Evolutionary conservation across 2,113 vertebrate species (phyloP).

Genomic region (Capreolus pygargus): DNA sequence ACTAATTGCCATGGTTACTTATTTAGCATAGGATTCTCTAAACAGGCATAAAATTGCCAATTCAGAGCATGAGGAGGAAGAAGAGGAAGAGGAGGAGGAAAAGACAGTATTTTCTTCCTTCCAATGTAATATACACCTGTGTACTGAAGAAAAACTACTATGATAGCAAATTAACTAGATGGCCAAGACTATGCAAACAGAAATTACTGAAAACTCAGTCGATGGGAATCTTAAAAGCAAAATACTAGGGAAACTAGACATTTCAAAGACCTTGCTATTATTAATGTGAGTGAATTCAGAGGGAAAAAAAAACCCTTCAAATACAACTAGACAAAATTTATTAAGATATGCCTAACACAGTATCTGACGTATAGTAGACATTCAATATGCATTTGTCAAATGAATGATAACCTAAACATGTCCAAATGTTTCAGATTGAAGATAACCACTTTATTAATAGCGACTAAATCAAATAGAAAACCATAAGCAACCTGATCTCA

Average conservation of each 20-base stretch:
- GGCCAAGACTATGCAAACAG: background rate
- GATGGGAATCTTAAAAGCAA: background rate
- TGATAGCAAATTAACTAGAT: background rate
- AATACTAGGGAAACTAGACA: background rate
- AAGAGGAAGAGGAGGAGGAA: background rate
- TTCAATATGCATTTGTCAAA: conserved; percentile 41
- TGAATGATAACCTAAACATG: conserved; percentile 23
- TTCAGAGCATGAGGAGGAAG: background rate
- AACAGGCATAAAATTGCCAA: conserved; percentile 39
- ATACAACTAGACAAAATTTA: background rate
- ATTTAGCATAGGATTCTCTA: conserved; percentile 37
- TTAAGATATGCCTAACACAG: background rate
- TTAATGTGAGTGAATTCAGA: background rate
- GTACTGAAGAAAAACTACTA: background rate
- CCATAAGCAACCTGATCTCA: conserved; percentile 49
- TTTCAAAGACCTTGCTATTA: background rate
- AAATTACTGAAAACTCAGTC: background rate
- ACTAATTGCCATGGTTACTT: conserved; percentile 25
- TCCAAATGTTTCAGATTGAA: conserved; percentile 9
- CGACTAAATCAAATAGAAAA: conserved; percentile 52
- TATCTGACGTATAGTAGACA: background rate
- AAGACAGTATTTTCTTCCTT: background rate
- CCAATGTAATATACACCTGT: background rate
- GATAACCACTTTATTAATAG: conserved; percentile 56
- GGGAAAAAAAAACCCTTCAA: background rate